phyloP scores from a whole-genome alignment of 2,113 vertebrate species.

The Sapajus apella region DNA sequence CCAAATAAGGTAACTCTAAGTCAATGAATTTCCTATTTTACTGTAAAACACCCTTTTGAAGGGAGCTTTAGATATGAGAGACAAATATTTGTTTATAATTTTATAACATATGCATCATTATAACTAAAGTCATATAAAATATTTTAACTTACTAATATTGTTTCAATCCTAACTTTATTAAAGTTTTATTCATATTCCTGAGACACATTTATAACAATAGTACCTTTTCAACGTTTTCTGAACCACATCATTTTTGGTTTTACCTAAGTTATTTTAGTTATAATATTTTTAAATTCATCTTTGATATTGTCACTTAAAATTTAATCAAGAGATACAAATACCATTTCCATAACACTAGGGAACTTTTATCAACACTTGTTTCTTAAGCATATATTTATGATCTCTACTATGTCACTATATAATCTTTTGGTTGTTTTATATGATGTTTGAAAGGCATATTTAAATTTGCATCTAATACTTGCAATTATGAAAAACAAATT shows the following conservation, averaged over 20 bases:
- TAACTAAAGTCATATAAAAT: not conserved
- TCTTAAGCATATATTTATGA: not conserved
- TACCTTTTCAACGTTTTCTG: slow-evolving; percentile 1
- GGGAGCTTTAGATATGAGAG: not conserved
- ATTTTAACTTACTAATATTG: slow-evolving; percentile 5
- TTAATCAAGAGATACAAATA: not conserved
- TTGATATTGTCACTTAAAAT: not conserved
- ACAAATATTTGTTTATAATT: not conserved
- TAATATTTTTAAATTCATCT: not conserved
- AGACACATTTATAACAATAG: not conserved
- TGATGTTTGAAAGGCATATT: not conserved
- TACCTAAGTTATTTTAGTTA: not conserved
- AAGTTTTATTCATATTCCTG: not conserved
- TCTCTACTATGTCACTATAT: not conserved
- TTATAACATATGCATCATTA: not conserved
- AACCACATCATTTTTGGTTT: not conserved
- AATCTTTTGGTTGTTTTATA: not conserved
- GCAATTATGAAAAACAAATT: not conserved
- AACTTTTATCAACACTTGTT: not conserved
- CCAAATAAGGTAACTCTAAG: not conserved
- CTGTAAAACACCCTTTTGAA: not conserved
- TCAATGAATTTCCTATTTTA: not conserved
- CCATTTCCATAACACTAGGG: not conserved
- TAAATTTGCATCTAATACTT: not conserved
- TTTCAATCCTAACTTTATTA: not conserved